These are phyloP conservation scores for Watersipora subatra DNA, from an alignment of 1,140 invertebrate genomes.

Conservation along the genomic window DNA sequence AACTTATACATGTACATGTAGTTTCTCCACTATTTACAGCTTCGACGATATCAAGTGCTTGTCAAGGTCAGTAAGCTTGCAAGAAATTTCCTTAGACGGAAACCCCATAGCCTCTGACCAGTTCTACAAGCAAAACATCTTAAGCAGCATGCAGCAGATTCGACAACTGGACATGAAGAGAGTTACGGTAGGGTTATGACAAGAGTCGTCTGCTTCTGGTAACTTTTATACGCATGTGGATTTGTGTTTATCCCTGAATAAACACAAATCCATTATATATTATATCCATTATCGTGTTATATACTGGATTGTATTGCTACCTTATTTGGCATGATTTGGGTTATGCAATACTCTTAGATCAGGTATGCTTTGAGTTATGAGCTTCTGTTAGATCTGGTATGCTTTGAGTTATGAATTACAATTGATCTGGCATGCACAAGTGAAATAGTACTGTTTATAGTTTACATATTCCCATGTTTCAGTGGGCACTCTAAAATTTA, in stretches of 20 bases:
- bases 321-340: too few relatives aligned
- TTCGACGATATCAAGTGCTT: slow-evolving; percentile 67
- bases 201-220: slow-evolving; percentile 13
- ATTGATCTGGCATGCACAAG: too few relatives aligned
- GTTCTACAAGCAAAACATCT: slow-evolving; percentile 33
- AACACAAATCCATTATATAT: too few relatives aligned
- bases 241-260: background rate
- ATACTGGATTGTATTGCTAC: too few relatives aligned
- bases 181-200: slow-evolving; percentile 32
- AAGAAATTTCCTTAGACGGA: slow-evolving; percentile 69
- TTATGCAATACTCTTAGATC: too few relatives aligned
- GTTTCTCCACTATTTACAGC: slow-evolving; percentile 40
- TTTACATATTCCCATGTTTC: background rate
- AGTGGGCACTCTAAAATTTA: background rate
- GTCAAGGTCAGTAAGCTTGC: slow-evolving; percentile 55
- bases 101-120: slow-evolving; percentile 54
- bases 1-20: too few relatives aligned
- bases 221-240: background rate
- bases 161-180: slow-evolving; percentile 36
- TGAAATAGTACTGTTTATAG: background rate
- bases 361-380: too few relatives aligned
- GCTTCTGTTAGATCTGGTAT: too few relatives aligned
- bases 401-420: too few relatives aligned
- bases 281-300: too few relatives aligned
- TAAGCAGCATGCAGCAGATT: slow-evolving; percentile 32